Conservation (phyloP, 2,797 vertebrate genomes). For the Thaleichthys pacificus region DNA sequence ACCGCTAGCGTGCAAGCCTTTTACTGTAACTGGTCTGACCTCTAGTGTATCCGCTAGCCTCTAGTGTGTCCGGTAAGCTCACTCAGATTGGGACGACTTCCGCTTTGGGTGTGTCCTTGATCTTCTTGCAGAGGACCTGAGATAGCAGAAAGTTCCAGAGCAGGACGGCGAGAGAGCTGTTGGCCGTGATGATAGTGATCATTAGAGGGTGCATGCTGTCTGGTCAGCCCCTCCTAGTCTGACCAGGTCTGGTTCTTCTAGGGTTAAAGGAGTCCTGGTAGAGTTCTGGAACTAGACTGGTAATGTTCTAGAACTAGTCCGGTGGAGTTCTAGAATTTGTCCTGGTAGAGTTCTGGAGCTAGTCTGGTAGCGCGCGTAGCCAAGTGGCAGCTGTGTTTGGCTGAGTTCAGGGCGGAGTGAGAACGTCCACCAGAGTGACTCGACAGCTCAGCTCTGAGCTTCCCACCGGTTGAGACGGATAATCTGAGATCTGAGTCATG, state of each 20-base stretch:
- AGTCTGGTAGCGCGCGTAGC: not conserved
- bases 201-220: conserved; percentile 46
- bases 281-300: too few species aligned
- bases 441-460: not conserved
- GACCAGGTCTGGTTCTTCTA: not conserved
- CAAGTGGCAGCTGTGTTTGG: not conserved
- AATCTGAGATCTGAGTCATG: not conserved
- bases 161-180: conserved; percentile 44
- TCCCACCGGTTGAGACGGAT: not conserved
- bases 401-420: not conserved
- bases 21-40: too few species aligned
- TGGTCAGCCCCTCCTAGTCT: not conserved
- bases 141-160: conserved; percentile 55
- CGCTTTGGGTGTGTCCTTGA: conserved; percentile 17
- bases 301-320: too few species aligned
- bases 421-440: not conserved
- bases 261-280: too few species aligned
- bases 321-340: too few species aligned
- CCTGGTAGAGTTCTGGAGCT: too few species aligned
- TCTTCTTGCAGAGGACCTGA: conserved; percentile 48
- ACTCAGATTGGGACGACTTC: conserved; percentile 43
- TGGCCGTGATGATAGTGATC: conserved; percentile 46
- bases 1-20: not conserved
- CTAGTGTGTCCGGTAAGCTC: conserved; percentile 16
- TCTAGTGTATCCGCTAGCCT: not conserved